Percentiles rank a stretch among this genome's conserved stretches.
Conservation (phyloP, 2,888 invertebrate species). For the Cyclophora albipunctata region DNA sequence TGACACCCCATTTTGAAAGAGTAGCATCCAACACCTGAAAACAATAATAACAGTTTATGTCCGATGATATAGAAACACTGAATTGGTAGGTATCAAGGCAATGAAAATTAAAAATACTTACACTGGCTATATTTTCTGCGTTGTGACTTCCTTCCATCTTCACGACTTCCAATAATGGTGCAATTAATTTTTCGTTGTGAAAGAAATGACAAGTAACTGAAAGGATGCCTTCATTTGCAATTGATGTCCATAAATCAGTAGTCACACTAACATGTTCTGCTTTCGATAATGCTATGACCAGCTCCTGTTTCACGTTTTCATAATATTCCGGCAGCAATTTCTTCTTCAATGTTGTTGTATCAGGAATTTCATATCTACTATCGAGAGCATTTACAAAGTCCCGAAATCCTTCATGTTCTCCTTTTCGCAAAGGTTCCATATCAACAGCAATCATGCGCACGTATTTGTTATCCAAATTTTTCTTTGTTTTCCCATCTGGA, state of each 20-base stretch:
- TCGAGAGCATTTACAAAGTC: slow-evolving; percentile 1
- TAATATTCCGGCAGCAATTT: background rate
- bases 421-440: slow-evolving; percentile 3
- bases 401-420: background rate
- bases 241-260: background rate
- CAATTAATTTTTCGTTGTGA: background rate
- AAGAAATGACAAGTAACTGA: background rate
- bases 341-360: background rate
- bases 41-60: background rate
- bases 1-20: background rate
- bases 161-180: background rate
- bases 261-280: background rate
- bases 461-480: background rate
- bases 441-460: slow-evolving; percentile 3
- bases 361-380: slow-evolving; percentile 1
- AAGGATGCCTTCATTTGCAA: background rate
- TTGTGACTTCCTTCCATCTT: background rate
- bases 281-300: background rate
- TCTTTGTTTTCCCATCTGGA: slow-evolving; percentile 1
- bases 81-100: background rate
- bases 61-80: background rate
- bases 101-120: background rate
- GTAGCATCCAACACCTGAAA: background rate
- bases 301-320: background rate
- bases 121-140: background rate